phyloP scores from a whole-genome alignment of 2,797 vertebrate species.

The Cryptoblepharus egeriae region DNA sequence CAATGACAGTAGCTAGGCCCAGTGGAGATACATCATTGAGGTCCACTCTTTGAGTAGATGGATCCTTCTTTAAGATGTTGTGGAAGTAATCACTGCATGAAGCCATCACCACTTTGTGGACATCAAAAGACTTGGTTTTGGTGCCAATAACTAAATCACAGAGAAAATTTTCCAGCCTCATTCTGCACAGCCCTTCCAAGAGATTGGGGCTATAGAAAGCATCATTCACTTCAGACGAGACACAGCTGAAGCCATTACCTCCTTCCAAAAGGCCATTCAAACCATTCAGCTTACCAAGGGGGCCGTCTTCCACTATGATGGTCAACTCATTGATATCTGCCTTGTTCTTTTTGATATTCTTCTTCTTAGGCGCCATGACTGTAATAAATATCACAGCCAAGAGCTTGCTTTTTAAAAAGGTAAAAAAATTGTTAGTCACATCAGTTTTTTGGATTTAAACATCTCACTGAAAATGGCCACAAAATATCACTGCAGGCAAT shows the following conservation, averaged over 20 bases:
- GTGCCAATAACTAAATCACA: slow-evolving; percentile 94
- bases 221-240: slow-evolving; percentile 94
- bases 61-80: slow-evolving; percentile 92
- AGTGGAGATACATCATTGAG: slow-evolving; percentile 92
- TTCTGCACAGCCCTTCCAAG: slow-evolving; percentile 92
- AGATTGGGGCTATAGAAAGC: slow-evolving; percentile 91
- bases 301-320: slow-evolving; percentile 93
- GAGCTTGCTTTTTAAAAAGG: slow-evolving; percentile 74
- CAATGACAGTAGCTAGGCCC: slow-evolving; percentile 93
- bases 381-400: slow-evolving; percentile 86
- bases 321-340: slow-evolving; percentile 92
- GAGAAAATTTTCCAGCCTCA: slow-evolving; percentile 94
- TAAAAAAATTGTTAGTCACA: slow-evolving; percentile 23
- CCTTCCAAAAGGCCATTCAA: slow-evolving; percentile 92
- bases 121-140: slow-evolving; percentile 95
- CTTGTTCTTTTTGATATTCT: slow-evolving; percentile 93
- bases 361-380: slow-evolving; percentile 99
- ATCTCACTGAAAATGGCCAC: slow-evolving; percentile 4
- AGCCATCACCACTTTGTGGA: slow-evolving; percentile 96
- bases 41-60: slow-evolving; percentile 89
- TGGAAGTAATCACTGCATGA: slow-evolving; percentile 95
- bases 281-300: slow-evolving; percentile 91
- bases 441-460: slow-evolving; percentile 40
- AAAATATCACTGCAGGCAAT: background rate
- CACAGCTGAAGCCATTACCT: slow-evolving; percentile 95